Percentiles rank a stretch among this genome's conserved stretches.
phyloP scores from a whole-genome alignment of 2,797 vertebrate species.

The Pteronotus mesoamericanus region DNA sequence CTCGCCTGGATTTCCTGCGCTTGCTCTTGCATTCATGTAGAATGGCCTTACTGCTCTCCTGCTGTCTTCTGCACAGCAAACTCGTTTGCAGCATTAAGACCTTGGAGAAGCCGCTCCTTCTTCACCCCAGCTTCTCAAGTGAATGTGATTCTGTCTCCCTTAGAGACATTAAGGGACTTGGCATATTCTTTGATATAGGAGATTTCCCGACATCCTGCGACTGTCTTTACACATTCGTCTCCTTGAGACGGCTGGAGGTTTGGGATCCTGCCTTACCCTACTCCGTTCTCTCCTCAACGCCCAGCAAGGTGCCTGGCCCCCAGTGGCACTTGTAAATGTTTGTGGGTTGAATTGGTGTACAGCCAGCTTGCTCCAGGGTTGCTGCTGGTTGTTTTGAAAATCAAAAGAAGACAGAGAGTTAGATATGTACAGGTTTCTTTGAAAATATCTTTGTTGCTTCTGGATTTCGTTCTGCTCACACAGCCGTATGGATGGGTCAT shows the following conservation, averaged over 20 bases:
- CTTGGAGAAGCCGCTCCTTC: neutral
- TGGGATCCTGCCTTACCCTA: neutral
- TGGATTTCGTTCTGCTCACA: constrained; percentile 32
- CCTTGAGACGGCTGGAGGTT: neutral
- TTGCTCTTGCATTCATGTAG: neutral
- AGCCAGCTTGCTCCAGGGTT: neutral
- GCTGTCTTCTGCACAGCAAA: neutral
- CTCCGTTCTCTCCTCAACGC: neutral
- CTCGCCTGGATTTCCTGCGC: neutral
- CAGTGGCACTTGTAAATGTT: neutral
- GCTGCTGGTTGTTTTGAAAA: neutral
- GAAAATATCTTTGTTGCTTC: neutral
- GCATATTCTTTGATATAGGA: neutral
- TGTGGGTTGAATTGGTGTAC: neutral
- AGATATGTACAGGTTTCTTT: neutral
- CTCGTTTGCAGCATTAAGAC: neutral
- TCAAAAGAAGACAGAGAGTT: neutral
- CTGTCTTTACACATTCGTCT: neutral
- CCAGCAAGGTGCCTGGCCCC: neutral
- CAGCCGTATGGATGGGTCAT: neutral
- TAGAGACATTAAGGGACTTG: neutral
- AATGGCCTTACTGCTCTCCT: neutral
- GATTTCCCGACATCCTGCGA: neutral
- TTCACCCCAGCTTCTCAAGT: neutral
- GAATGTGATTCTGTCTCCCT: neutral